Percentiles rank a stretch among this genome's conserved stretches.
These are phyloP conservation scores for Toxonevra muliebris DNA, from an alignment of 2,888 invertebrate species.

Conservation along the genomic window DNA sequence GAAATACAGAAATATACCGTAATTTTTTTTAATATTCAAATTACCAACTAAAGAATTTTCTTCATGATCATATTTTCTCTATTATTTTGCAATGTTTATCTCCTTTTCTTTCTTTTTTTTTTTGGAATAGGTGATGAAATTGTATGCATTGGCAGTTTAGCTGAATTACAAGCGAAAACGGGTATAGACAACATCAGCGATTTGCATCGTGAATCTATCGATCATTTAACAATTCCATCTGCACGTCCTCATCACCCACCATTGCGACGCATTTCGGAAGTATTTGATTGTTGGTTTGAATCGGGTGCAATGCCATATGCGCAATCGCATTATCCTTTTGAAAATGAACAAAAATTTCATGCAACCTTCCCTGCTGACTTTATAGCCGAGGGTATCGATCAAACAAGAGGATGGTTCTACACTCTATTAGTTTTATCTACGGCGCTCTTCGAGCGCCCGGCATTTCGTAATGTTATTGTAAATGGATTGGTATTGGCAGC, in stretches of 20 bases:
- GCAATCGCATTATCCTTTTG: slow-evolving; percentile 91
- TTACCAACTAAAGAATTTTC: no score
- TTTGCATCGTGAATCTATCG: slow-evolving; percentile 91
- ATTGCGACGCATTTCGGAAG: slow-evolving; percentile 84
- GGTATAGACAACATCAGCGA: slow-evolving; percentile 80
- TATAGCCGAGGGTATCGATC: slow-evolving; percentile 95
- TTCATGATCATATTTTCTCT: no score
- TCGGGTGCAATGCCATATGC: slow-evolving; percentile 98
- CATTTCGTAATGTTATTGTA: slow-evolving; percentile 93
- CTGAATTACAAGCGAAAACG: slow-evolving; percentile 81
- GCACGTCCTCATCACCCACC: slow-evolving; percentile 82
- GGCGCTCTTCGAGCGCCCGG: slow-evolving; percentile 88
- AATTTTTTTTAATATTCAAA: no score
- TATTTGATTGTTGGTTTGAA: slow-evolving; percentile 99
- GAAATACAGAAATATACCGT: no score
- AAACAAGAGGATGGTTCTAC: slow-evolving; percentile 83
- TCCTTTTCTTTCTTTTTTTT: no score
- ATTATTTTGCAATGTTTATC: no score
- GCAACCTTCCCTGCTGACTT: slow-evolving; percentile 86
- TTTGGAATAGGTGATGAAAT: slow-evolving; percentile 76
- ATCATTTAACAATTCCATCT: slow-evolving; percentile 90
- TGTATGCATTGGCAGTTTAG: slow-evolving; percentile 89
- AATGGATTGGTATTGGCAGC: slow-evolving; percentile 90
- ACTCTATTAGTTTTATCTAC: slow-evolving; percentile 92
- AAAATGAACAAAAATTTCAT: slow-evolving; percentile 83